Base-by-base conservation (phyloP, 2,113 vertebrate species). In the Pygathrix nemaeus region DNA sequence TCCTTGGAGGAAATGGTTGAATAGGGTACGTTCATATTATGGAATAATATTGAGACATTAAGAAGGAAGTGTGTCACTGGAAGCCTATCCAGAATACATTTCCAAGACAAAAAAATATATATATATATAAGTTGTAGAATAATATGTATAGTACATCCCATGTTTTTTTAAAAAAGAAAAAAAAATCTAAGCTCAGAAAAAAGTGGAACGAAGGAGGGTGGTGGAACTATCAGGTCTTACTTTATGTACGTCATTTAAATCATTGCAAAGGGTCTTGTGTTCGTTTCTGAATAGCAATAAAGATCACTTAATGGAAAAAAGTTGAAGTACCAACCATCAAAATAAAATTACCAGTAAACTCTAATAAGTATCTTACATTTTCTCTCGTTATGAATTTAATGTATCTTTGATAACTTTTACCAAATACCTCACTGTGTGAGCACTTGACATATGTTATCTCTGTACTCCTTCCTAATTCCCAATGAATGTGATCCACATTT, bases 221-320 rank as follows among this genome's bases (percentile, higher is more conserved):
- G 3, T 55, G 14, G 35, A 89, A 59, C 66, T 27, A 50, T 96
- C 11, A 88, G 23, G 8, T 88, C 94, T 92, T 81, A 14, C 79
- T 91, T 82, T 81, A 72, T 81, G 4, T 61, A 18, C 43, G 59
- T 93, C 94, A 59, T 78, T 93, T 76, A 84, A 86, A 40, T 87
- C 61, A 64, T 76, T 76, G 25, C 18, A 76, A 64, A 52, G 40
- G 90, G 66, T n/a, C 35, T 80, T 85, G 8, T 79, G 6, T 70
- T 83, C 5, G 17, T 88, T 96, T 97, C 94, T 92, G 64, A 93
- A 70, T 68, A 93, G 18, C 70, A 93, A 38, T 73, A 59, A 81
- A 88, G 38, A 18, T 30, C 11, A 9, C 55, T 45, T 93, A 78
- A 48, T 88, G 40, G 61, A 20, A 57, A 78, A 81, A 59, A 90